phyloP scores from a whole-genome alignment of 2,113 vertebrate genomes.

The Ovis canadensis region DNA sequence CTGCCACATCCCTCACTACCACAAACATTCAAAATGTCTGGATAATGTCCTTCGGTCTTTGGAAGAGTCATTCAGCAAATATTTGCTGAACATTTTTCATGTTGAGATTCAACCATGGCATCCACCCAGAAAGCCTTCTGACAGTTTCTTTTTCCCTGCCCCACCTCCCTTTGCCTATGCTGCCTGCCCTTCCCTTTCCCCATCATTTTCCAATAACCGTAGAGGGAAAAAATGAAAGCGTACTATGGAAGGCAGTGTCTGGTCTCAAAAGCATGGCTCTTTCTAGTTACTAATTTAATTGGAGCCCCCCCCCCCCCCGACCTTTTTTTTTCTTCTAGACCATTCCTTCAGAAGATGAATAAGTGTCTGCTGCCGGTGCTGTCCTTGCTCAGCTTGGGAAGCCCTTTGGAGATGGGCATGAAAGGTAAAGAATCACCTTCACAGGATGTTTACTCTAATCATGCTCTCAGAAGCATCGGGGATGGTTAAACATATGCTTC shows the following conservation, averaged over 20 bases:
- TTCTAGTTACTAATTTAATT: slow-evolving; percentile 44
- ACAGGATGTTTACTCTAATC: slow-evolving; percentile 54
- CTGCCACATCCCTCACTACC: background rate
- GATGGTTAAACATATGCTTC: slow-evolving; percentile 63
- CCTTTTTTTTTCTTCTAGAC: background rate
- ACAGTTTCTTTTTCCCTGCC: background rate
- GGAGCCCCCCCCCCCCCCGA: background rate
- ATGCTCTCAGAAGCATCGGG: slow-evolving; percentile 53
- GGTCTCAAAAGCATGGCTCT: background rate
- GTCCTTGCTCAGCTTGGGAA: slow-evolving; percentile 7
- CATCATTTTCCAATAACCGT: background rate
- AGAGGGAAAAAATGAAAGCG: background rate
- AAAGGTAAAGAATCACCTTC: slow-evolving; percentile 51
- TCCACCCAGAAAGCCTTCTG: background rate
- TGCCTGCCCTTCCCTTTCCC: too few species aligned
- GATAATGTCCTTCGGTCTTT: background rate
- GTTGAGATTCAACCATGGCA: background rate
- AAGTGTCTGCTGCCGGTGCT: background rate
- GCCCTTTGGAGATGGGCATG: slow-evolving; percentile 46
- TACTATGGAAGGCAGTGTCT: background rate
- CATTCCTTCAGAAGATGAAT: slow-evolving; percentile 45
- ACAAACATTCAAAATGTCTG: background rate
- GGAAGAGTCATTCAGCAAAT: background rate
- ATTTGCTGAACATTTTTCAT: background rate
- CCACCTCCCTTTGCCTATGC: background rate